Conservation (phyloP, 2,888 invertebrate species). For the Clistopyga incitator region DNA sequence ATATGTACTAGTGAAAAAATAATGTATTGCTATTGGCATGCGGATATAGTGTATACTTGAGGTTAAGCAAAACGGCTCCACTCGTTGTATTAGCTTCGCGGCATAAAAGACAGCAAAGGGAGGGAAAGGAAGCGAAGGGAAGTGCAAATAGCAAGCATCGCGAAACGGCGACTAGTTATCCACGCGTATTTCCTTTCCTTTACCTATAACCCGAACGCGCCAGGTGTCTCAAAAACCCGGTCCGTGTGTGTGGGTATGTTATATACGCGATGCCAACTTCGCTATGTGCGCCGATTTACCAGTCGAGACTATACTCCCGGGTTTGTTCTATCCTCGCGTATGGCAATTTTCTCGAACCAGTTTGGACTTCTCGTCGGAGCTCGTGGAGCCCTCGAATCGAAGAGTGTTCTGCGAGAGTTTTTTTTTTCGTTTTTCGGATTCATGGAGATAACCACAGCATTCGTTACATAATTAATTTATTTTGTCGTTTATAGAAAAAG, state of each 20-base stretch:
- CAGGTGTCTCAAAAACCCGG: conserved; percentile 76
- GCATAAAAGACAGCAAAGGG: conserved; percentile 35
- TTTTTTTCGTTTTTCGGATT: conserved; percentile 9
- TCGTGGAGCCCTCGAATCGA: conserved; percentile 4
- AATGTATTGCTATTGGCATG: not conserved
- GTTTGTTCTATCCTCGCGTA: conserved; percentile 17
- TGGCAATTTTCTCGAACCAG: conserved; percentile 74
- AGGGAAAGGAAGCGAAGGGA: conserved; percentile 46
- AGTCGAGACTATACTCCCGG: not conserved
- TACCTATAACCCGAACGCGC: conserved; percentile 71
- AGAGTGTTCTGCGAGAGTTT: not conserved
- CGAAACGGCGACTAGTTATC: conserved; percentile 75
- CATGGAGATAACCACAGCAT: not conserved
- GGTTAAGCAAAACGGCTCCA: conserved; percentile 52
- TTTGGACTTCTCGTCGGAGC: conserved; percentile 52
- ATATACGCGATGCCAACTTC: not conserved
- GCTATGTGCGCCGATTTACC: not conserved
- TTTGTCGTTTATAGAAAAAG: not conserved
- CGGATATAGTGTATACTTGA: conserved; percentile 42
- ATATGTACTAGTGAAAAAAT: not conserved
- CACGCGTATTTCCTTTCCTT: conserved; percentile 80
- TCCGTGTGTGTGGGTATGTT: not conserved
- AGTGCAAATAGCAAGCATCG: conserved; percentile 61
- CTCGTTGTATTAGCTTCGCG: conserved; percentile 61
- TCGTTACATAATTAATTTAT: not conserved